Conservation (phyloP, 1,140 invertebrate genomes). For the Stegodyphus mimosarum region DNA sequence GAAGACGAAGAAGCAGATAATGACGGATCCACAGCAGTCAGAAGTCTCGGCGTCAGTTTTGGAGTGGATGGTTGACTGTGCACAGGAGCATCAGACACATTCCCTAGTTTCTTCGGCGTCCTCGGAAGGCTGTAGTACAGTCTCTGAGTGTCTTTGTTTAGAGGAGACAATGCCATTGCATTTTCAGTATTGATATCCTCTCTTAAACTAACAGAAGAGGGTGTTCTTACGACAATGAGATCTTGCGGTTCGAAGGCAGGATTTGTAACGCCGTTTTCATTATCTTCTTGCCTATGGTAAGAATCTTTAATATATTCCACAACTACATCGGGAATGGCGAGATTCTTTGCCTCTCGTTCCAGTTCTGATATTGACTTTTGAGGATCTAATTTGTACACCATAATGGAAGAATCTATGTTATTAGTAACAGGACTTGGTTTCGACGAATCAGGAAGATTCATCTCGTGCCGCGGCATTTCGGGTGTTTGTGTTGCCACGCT, state of each 20-base stretch:
- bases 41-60: neutral
- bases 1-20: constrained; percentile 13
- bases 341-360: constrained; percentile 26
- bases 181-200: constrained; percentile 30
- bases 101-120: neutral
- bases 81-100: neutral
- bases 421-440: neutral
- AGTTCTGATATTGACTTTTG: constrained; percentile 39
- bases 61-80: neutral
- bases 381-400: constrained; percentile 39
- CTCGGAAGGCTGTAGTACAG: constrained; percentile 16
- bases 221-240: constrained; percentile 40
- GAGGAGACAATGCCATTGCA: neutral
- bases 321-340: constrained; percentile 54
- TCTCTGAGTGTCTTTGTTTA: neutral
- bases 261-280: constrained; percentile 18
- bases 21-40: constrained; percentile 19
- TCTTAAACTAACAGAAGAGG: constrained; percentile 34
- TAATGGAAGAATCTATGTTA: neutral
- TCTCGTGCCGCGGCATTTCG: constrained; percentile 30
- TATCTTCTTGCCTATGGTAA: constrained; percentile 4
- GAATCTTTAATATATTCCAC: constrained; percentile 57
- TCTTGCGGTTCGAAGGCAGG: constrained; percentile 48
- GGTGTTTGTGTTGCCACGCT: constrained; percentile 36
- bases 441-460: neutral